Percentiles rank a stretch among this genome's conserved stretches.
These are phyloP conservation scores for Agriopis aurantiaria DNA, from an alignment of 2,888 invertebrate genomes.

Conservation along the genomic window DNA sequence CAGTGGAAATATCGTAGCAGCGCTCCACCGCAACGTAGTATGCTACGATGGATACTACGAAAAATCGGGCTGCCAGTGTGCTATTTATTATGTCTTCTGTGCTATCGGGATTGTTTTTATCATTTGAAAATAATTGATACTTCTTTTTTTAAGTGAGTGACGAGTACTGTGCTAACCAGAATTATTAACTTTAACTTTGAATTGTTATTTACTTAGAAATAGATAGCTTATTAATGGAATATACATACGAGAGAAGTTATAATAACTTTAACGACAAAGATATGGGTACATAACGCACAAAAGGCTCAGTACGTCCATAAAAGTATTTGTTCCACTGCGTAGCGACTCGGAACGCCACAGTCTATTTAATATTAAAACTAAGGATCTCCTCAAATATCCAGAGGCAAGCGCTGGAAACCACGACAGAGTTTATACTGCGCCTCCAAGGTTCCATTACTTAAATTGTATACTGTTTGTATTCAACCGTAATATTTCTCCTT, in stretches of 20 bases:
- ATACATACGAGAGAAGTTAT: not conserved
- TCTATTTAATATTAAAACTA: constrained; percentile 36
- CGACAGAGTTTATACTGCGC: constrained; percentile 32
- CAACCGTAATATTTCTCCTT: constrained; percentile 31
- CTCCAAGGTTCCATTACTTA: constrained; percentile 37
- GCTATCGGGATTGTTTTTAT: too few relatives aligned
- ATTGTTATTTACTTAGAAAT: too few relatives aligned
- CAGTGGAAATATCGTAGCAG: too few relatives aligned
- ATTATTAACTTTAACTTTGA: too few relatives aligned
- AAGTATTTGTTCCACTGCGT: constrained; percentile 19
- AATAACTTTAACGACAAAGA: not conserved
- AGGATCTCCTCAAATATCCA: constrained; percentile 31
- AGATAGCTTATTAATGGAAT: not conserved
- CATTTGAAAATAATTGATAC: too few relatives aligned
- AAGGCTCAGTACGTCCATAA: constrained; percentile 6
- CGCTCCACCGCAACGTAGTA: too few relatives aligned
- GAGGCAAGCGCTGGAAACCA: constrained; percentile 28
- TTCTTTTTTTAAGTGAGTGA: too few relatives aligned
- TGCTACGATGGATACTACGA: too few relatives aligned
- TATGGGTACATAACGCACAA: constrained; percentile 2
- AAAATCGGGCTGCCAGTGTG: too few relatives aligned
- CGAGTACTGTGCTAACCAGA: too few relatives aligned
- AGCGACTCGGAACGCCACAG: constrained; percentile 13
- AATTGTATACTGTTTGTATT: constrained; percentile 37
- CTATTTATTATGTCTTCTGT: too few relatives aligned